Percentiles rank a stretch among this genome's conserved stretches.
These are phyloP conservation scores for Pipra filicauda DNA, from an alignment of 2,113 vertebrate species.

Conservation along the genomic window DNA sequence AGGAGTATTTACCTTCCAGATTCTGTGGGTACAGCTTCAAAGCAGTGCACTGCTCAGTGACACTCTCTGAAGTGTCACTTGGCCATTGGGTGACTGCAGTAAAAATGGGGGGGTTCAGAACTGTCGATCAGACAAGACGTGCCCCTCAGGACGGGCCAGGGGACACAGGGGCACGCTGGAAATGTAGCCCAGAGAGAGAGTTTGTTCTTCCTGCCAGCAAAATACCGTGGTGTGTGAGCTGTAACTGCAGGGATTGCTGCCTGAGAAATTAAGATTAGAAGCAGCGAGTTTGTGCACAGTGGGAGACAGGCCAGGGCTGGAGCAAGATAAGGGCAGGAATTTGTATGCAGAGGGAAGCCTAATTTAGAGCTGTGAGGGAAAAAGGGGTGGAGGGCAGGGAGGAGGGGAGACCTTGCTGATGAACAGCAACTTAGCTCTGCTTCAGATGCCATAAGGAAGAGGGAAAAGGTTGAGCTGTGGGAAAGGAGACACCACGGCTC, in stretches of 20 bases:
- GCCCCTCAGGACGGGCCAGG: not conserved
- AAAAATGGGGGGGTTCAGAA: not conserved
- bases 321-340: not conserved
- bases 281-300: not conserved
- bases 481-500: not conserved
- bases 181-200: not conserved
- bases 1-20: not conserved
- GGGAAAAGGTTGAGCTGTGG: not conserved
- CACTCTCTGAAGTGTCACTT: fast-evolving
- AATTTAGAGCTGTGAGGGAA: not conserved
- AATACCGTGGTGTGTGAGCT: not conserved
- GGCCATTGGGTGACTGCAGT: not conserved
- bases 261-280: not conserved
- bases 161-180: not conserved
- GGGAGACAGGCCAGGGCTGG: not conserved
- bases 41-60: not conserved
- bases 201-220: not conserved
- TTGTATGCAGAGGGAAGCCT: not conserved
- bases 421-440: not conserved
- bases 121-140: fast-evolving
- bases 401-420: not conserved
- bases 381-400: not conserved
- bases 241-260: not conserved
- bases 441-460: fast-evolving
- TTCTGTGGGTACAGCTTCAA: not conserved